These are phyloP conservation scores for Protodeltote pygarga DNA, from an alignment of 2,888 invertebrate genomes.

Conservation along the genomic window DNA sequence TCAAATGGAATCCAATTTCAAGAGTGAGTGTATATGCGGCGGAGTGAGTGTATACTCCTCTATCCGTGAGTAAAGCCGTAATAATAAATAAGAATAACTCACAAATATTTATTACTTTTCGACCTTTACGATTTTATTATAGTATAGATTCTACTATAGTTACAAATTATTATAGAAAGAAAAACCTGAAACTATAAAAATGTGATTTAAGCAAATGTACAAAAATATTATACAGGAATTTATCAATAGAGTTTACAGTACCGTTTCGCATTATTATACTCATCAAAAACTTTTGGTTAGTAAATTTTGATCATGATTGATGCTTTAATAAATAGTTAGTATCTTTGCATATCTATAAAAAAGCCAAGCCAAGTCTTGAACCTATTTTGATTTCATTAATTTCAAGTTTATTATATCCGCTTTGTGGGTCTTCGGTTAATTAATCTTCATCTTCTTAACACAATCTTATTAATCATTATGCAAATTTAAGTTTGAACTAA, in stretches of 20 bases:
- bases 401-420: conserved; percentile 13
- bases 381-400: conserved; percentile 6
- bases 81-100: too few relatives aligned
- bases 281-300: conserved; percentile 2
- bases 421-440: not conserved
- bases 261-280: not conserved
- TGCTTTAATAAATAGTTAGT: conserved; percentile 16
- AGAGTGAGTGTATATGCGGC: too few relatives aligned
- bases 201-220: not conserved
- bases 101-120: too few relatives aligned
- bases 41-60: too few relatives aligned
- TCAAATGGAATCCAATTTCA: too few relatives aligned
- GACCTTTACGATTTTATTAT: too few relatives aligned
- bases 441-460: not conserved
- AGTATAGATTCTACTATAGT: too few relatives aligned
- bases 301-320: conserved; percentile 24
- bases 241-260: not conserved
- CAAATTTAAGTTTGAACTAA: too few relatives aligned
- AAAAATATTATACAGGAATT: not conserved
- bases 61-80: not conserved
- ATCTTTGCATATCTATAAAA: conserved; percentile 1
- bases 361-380: conserved; percentile 8
- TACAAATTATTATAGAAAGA: too few relatives aligned
- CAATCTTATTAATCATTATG: not conserved
- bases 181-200: too few relatives aligned